These are phyloP conservation scores for Amphimallon solstitiale DNA, from an alignment of 2,888 invertebrate species.

Conservation along the genomic window DNA sequence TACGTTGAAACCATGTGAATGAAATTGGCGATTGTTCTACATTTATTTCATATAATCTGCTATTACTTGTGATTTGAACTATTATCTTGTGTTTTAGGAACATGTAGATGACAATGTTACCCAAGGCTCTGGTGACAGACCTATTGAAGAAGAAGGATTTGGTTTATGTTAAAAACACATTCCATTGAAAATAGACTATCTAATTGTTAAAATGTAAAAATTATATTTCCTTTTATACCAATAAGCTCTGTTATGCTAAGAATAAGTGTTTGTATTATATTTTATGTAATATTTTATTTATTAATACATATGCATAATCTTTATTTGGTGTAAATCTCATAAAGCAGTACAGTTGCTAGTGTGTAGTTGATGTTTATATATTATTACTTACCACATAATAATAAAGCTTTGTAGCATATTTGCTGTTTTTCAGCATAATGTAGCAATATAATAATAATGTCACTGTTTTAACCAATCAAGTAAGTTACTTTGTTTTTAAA, in stretches of 20 bases:
- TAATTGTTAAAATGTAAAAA: conserved; percentile 7
- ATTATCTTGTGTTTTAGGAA: conserved; percentile 35
- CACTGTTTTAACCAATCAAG: too few species aligned
- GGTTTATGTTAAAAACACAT: conserved; percentile 50
- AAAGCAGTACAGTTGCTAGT: background rate
- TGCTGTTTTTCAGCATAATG: too few species aligned
- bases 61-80: conserved; percentile 9
- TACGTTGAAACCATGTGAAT: too few species aligned
- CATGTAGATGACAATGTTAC: conserved; percentile 29
- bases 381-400: too few species aligned
- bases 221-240: background rate
- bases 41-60: too few species aligned
- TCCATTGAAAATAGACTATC: conserved; percentile 9
- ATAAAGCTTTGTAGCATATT: too few species aligned
- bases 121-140: conserved; percentile 45
- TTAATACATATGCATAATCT: background rate
- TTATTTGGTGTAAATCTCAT: background rate
- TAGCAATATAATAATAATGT: too few species aligned
- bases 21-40: too few species aligned
- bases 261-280: conserved; percentile 8
- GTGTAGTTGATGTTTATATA: too few species aligned
- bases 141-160: conserved; percentile 51
- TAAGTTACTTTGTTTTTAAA: too few species aligned
- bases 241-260: background rate
- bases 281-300: conserved; percentile 4